Evolutionary conservation across 2,888 invertebrate species (phyloP).

Genomic region (Mactromeris polynyma): DNA sequence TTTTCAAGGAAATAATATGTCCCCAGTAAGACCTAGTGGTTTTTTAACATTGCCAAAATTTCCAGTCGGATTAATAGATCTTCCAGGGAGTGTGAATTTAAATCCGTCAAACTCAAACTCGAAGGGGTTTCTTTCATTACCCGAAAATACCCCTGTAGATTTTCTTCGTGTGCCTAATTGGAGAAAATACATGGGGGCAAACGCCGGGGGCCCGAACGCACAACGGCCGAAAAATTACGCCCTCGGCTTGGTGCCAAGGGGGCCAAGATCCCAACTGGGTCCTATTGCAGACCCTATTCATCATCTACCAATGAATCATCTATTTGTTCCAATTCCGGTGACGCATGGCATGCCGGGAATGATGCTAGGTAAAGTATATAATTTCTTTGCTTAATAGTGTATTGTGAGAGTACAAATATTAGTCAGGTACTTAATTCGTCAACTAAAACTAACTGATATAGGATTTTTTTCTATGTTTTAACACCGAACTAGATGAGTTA

Average conservation of each 20-base stretch:
- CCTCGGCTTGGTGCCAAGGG: conserved; percentile 30
- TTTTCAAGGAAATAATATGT: neutral
- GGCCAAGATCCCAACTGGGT: neutral
- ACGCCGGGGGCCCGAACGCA: neutral
- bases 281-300: conserved; percentile 42
- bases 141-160: conserved; percentile 22
- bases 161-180: conserved; percentile 26
- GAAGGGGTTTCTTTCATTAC: conserved; percentile 18
- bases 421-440: neutral
- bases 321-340: conserved; percentile 45
- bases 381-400: neutral
- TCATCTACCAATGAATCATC: conserved; percentile 46
- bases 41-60: conserved; percentile 43
- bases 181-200: neutral
- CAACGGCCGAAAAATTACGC: conserved; percentile 10
- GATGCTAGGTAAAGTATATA: conserved; percentile 10
- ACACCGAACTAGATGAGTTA: neutral
- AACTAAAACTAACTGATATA: neutral
- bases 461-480: neutral
- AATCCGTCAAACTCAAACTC: neutral
- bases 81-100: neutral
- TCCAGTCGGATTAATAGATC: conserved; percentile 35
- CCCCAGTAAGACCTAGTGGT: conserved; percentile 20
- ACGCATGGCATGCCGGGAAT: neutral
- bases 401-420: neutral